phyloP scores from a whole-genome alignment of 53 echinoderm and acorn worm species.

The Echinarachnius parma region DNA sequence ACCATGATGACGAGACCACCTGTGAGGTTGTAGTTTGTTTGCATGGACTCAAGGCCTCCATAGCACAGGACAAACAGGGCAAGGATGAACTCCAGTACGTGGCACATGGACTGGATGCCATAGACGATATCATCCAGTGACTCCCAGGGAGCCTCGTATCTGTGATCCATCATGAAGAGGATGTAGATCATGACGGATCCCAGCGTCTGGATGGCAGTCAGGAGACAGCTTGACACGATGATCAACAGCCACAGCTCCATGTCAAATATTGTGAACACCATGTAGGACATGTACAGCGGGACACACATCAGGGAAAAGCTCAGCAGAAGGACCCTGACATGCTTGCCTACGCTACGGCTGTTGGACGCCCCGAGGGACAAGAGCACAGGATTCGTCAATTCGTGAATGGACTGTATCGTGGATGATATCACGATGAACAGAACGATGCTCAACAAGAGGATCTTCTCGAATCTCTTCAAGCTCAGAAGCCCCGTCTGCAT shows the following conservation, averaged over 20 bases:
- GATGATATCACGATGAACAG: slow-evolving; percentile 91
- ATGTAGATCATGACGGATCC: slow-evolving; percentile 80
- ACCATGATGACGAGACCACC: slow-evolving; percentile 77
- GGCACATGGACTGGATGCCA: slow-evolving; percentile 85
- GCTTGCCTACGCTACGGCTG: slow-evolving; percentile 66
- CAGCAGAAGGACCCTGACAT: slow-evolving; percentile 76
- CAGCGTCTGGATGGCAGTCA: slow-evolving; percentile 84
- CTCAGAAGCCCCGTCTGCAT: slow-evolving; percentile 81
- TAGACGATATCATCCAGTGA: slow-evolving; percentile 89
- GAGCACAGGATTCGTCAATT: slow-evolving; percentile 81
- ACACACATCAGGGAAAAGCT: slow-evolving; percentile 59
- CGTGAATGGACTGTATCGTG: slow-evolving; percentile 87
- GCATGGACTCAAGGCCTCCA: slow-evolving; percentile 74
- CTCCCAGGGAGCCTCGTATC: slow-evolving; percentile 74
- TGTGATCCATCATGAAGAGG: slow-evolving; percentile 91
- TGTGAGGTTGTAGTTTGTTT: slow-evolving; percentile 68
- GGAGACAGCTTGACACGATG: slow-evolving; percentile 85
- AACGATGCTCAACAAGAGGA: slow-evolving; percentile 83
- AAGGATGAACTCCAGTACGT: slow-evolving; percentile 78
- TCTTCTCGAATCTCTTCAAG: slow-evolving; percentile 75
- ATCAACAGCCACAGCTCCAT: slow-evolving; percentile 89
- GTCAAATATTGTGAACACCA: slow-evolving; percentile 74
- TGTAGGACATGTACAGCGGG: slow-evolving; percentile 84
- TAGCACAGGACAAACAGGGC: slow-evolving; percentile 85
- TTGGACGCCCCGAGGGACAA: slow-evolving; percentile 82